Conservation (phyloP, 2,888 invertebrate species). For the Eugnorisma glareosa region DNA sequence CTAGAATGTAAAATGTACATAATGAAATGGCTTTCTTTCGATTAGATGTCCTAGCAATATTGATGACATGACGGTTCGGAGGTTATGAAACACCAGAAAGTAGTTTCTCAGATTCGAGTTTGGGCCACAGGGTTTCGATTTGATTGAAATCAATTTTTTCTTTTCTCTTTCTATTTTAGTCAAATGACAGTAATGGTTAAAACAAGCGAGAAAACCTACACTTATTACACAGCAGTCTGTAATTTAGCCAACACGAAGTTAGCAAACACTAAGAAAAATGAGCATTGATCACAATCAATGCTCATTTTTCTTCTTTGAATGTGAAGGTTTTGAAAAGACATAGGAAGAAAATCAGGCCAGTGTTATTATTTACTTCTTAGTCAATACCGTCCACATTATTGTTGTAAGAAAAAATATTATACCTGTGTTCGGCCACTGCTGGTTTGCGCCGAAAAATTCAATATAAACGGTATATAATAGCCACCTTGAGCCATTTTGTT, state of each 20-base stretch:
- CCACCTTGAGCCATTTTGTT: constrained; percentile 91
- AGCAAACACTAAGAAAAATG: background rate
- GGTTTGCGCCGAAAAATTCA: constrained; percentile 98
- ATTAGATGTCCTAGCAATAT: constrained; percentile 2
- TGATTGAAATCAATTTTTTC: background rate
- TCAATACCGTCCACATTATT: background rate
- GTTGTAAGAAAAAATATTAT: background rate
- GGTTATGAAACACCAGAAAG: background rate
- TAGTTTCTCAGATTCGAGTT: background rate
- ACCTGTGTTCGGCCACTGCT: constrained; percentile 94
- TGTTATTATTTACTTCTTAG: background rate
- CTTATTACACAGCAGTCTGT: background rate
- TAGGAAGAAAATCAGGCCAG: background rate
- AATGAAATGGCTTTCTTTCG: background rate
- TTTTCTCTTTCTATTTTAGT: background rate
- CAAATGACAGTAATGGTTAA: background rate
- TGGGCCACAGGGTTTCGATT: background rate
- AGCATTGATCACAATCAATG: background rate
- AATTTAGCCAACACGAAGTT: background rate
- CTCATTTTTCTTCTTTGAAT: background rate
- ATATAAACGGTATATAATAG: constrained; percentile 93
- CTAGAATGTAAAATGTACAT: no score
- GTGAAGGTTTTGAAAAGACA: background rate
- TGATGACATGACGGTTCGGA: background rate
- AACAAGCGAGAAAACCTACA: no score